phyloP scores from a whole-genome alignment of 2,888 invertebrate species.

The Hydraecia micacea region DNA sequence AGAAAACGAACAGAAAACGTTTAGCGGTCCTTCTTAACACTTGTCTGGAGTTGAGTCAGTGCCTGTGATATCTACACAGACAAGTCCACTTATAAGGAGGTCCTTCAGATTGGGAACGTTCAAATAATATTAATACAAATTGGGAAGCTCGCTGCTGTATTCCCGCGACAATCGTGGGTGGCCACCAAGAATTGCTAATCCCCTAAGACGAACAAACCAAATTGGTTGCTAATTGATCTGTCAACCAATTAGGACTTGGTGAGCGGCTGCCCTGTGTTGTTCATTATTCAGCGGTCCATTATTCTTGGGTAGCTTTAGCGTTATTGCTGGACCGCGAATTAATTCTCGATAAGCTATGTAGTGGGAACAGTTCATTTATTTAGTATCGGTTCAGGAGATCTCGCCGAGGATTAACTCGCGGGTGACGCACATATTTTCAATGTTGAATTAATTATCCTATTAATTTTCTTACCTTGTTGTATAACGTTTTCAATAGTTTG shows the following conservation, averaged over 20 bases:
- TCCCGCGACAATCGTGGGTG: slow-evolving; percentile 39
- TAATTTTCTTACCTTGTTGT: not conserved
- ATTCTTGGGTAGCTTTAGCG: slow-evolving; percentile 36
- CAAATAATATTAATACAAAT: slow-evolving; percentile 52
- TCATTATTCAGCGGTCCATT: slow-evolving; percentile 58
- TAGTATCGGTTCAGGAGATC: slow-evolving; percentile 45
- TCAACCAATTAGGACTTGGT: slow-evolving; percentile 54
- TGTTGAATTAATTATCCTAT: not conserved
- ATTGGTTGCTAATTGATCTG: slow-evolving; percentile 62
- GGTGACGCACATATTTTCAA: slow-evolving; percentile 4
- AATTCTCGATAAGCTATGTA: slow-evolving; percentile 53
- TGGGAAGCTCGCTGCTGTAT: slow-evolving; percentile 2
- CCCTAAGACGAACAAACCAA: slow-evolving; percentile 54
- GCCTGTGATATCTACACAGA: slow-evolving; percentile 4
- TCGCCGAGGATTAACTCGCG: slow-evolving; percentile 37
- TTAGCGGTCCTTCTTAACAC: not conserved
- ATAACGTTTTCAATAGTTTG: not conserved
- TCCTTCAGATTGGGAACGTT: not conserved
- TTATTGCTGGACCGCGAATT: slow-evolving; percentile 54
- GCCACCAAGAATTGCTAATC: slow-evolving; percentile 60
- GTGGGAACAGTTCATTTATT: slow-evolving; percentile 54
- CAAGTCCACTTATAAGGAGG: slow-evolving; percentile 4
- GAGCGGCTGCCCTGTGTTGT: slow-evolving; percentile 31
- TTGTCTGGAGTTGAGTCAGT: slow-evolving; percentile 9
- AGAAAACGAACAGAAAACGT: slow-evolving; percentile 24